Percentiles rank a stretch among this genome's conserved stretches.
phyloP scores from a whole-genome alignment of 2,113 vertebrate species.

The Anhinga anhinga region DNA sequence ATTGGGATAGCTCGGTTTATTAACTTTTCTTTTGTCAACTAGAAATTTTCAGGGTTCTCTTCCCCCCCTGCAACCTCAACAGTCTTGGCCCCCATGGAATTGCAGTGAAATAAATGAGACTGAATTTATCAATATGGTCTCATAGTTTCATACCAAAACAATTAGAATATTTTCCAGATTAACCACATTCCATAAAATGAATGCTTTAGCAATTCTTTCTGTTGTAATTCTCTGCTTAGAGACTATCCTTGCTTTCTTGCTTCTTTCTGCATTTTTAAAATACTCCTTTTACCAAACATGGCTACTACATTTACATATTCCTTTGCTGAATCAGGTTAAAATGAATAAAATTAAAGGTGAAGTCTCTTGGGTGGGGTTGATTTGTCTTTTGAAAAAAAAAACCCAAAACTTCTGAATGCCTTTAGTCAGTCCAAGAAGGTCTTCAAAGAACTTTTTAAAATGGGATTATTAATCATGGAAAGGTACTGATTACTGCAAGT shows the following conservation, averaged over 20 bases:
- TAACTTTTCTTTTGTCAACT: neutral
- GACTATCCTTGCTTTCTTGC: neutral
- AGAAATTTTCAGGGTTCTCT: neutral
- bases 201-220: neutral
- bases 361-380: neutral
- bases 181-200: neutral
- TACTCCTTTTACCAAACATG: neutral
- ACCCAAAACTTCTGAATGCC: neutral
- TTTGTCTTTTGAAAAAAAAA: neutral
- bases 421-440: neutral
- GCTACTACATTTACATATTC: neutral
- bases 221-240: neutral
- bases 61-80: too few species aligned
- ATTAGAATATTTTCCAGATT: neutral
- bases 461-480: neutral
- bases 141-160: neutral
- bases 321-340: neutral
- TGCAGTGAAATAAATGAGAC: neutral
- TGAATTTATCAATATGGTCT: neutral
- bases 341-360: neutral
- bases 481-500: neutral
- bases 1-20: neutral
- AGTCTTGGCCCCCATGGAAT: neutral
- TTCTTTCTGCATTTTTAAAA: neutral
- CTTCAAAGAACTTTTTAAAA: neutral